Evolutionary conservation across 2,113 vertebrate species (phyloP).

Genomic region (Procavia capensis): DNA sequence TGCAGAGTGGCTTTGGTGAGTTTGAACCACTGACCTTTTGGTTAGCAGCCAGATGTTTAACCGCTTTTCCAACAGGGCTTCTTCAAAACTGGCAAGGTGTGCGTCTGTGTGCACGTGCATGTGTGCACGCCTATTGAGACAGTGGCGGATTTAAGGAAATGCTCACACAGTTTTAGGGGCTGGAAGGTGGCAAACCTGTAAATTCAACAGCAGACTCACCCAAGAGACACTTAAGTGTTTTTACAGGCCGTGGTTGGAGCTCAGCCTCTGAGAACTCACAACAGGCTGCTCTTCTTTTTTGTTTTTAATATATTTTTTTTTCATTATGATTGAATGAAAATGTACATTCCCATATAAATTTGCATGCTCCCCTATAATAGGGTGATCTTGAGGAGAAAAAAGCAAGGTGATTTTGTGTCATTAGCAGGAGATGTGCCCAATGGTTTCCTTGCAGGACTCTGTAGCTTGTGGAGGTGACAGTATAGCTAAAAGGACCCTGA

Average conservation of each 20-base stretch:
- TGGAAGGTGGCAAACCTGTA: too few species aligned
- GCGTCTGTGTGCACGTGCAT: too few species aligned
- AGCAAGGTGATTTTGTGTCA: neutral
- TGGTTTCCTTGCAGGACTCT: neutral
- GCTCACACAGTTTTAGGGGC: too few species aligned
- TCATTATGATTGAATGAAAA: too few species aligned
- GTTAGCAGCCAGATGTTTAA: neutral
- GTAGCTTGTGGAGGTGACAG: fast-evolving
- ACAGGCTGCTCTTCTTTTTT: fast-evolving
- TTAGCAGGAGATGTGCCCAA: too few species aligned
- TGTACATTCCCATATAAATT: too few species aligned
- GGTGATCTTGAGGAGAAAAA: too few species aligned
- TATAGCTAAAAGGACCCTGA: neutral
- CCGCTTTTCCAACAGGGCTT: neutral
- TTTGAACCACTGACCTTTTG: neutral
- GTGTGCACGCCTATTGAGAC: too few species aligned
- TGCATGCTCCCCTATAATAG: too few species aligned
- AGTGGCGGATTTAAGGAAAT: too few species aligned
- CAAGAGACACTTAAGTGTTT: fast-evolving
- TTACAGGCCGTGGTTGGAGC: neutral
- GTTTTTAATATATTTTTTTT: too few species aligned
- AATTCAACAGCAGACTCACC: neutral
- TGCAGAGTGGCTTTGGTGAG: neutral
- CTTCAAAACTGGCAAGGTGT: neutral
- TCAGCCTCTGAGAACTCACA: neutral